Conservation (phyloP, 2,888 invertebrate species). For the Chymomyza fuscimana region DNA sequence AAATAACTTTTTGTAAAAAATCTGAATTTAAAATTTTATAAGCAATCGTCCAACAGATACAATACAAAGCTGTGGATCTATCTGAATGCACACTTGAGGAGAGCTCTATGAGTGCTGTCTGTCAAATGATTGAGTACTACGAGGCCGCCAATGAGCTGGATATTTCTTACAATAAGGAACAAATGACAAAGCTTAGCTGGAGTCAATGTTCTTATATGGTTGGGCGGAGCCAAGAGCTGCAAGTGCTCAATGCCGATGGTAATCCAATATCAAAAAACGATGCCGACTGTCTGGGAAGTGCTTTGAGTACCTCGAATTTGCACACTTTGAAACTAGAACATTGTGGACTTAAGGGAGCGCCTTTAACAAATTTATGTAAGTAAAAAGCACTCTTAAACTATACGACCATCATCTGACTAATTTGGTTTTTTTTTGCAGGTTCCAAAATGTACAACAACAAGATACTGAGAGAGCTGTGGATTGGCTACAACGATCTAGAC, state of each 20-base stretch:
- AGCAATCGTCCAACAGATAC: constrained; percentile 65
- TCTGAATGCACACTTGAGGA: constrained; percentile 78
- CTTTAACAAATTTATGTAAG: constrained; percentile 87
- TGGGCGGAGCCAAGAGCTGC: constrained; percentile 77
- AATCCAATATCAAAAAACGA: constrained; percentile 77
- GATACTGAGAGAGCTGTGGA: constrained; percentile 87
- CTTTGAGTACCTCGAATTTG: constrained; percentile 86
- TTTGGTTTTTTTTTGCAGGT: constrained; percentile 81
- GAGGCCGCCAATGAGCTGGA: constrained; percentile 89
- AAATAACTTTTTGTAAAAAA: not conserved
- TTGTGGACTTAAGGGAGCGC: constrained; percentile 86
- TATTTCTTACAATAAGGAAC: constrained; percentile 86
- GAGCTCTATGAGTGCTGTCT: constrained; percentile 86
- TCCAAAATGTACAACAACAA: constrained; percentile 89
- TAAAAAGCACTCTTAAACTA: constrained; percentile 21
- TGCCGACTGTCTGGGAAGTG: constrained; percentile 86
- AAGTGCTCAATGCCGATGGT: constrained; percentile 77
- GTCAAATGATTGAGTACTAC: constrained; percentile 96
- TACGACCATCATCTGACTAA: not conserved
- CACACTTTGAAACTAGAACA: constrained; percentile 89
- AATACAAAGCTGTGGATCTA: constrained; percentile 79
- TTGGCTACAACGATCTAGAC: constrained; percentile 90
- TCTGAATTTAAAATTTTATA: not conserved
- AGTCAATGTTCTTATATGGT: constrained; percentile 84
- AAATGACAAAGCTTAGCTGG: constrained; percentile 90